Percentiles rank a stretch among this genome's conserved stretches.
Evolutionary conservation across 1,140 invertebrate genomes (phyloP).

Genomic region (Ptiloglossa arizonensis): DNA sequence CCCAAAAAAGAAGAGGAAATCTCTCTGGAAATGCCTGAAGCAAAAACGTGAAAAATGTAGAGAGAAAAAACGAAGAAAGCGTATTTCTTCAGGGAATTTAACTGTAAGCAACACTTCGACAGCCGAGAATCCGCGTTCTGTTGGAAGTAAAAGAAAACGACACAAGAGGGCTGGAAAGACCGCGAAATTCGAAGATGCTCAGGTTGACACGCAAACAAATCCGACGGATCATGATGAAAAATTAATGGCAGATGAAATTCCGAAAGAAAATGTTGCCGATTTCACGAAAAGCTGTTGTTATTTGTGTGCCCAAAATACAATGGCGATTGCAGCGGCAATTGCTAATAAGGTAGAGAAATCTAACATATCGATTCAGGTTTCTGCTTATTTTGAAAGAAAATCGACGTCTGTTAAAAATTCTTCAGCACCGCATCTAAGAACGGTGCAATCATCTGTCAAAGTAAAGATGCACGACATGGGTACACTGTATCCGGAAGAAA

Average conservation of each 20-base stretch:
- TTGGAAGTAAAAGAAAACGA: background rate
- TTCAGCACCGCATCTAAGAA: conserved; percentile 30
- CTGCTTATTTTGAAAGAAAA: background rate
- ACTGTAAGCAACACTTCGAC: background rate
- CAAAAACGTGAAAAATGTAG: background rate
- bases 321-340: conserved; percentile 39
- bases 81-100: background rate
- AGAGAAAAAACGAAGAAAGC: background rate
- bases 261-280: conserved; percentile 8
- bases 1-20: background rate
- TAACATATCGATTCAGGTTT: conserved; percentile 42
- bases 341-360: conserved; percentile 1
- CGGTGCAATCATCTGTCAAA: conserved; percentile 49
- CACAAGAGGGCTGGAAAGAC: background rate
- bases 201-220: background rate
- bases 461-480: conserved; percentile 48
- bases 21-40: conserved; percentile 18
- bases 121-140: no score
- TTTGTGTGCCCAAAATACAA: conserved; percentile 54
- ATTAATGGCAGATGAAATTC: background rate
- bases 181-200: background rate
- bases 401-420: conserved; percentile 33
- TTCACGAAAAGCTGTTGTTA: conserved; percentile 61
- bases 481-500: background rate
- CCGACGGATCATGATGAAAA: background rate